Base-by-base conservation (phyloP, 2,888 invertebrate genomes). In the Habrosyne pyritoides region DNA sequence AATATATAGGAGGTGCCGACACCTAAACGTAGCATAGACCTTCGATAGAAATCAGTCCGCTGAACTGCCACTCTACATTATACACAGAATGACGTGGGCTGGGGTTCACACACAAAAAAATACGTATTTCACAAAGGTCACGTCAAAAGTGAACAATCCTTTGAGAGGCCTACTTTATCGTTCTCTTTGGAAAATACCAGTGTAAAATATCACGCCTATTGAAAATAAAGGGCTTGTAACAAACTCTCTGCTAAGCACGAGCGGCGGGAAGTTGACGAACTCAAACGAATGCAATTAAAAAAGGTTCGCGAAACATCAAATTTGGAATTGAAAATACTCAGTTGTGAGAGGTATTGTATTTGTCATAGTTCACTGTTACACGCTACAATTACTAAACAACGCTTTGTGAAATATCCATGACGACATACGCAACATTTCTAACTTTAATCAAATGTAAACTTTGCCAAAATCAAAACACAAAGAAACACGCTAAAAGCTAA, bases 61-160 rank as follows among this genome's bases (percentile, higher is more conserved):
- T 71, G 64, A 74, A 79, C 81, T 71, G 83, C 79, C 85, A 84
- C 77, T 84, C 76, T 62, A 66, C 64, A 80, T 83, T 79, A 83
- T 69, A 73, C 66, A 71, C 65, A 73, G 69, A 66, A 71, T 72
- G 73, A 74, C 69, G 64, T 62, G 68, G 69, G 69, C 61, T 74
- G 66, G 72, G 71, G 63, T 67, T 69, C 69, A 67, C 64, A 67
- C 68, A 77, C 68, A 77, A 78, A 74, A 61, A 51, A 64, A 57
- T 62, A 63, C 57, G 60, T 54, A 59, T 62, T 54, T 59, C 55
- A 59, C 48, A 52, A 42, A 58, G 53, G 53, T 53, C 55, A 57
- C 60, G 59, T 59, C 60, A 57, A 7, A 42, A 42, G 42, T 33
- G 33, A 18, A 42, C 14, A 42, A 42, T 42, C 18, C 42, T 42